phyloP scores from a whole-genome alignment of 2,888 invertebrate genomes.

The Macrosiphum euphorbiae region DNA sequence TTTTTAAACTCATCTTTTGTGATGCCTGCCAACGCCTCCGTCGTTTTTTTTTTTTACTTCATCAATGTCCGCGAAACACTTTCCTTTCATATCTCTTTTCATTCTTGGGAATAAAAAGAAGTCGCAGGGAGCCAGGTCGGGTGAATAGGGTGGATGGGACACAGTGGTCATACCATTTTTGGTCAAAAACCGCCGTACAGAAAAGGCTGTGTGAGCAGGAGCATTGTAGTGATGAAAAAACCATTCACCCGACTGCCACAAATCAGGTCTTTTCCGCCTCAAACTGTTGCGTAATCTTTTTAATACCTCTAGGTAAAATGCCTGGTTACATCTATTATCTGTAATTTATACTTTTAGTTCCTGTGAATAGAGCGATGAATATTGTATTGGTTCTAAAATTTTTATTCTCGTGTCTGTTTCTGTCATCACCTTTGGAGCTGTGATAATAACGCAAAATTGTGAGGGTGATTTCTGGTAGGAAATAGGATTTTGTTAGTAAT shows the following conservation, averaged over 20 bases:
- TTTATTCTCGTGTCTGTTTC: no score
- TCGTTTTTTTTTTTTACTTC: slow-evolving; percentile 54
- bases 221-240: slow-evolving; percentile 67
- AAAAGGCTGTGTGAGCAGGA: slow-evolving; percentile 65
- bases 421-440: not conserved
- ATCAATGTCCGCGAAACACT: slow-evolving; percentile 49
- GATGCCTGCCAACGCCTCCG: slow-evolving; percentile 46
- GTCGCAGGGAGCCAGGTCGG: slow-evolving; percentile 62
- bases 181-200: slow-evolving; percentile 59
- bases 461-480: not conserved
- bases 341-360: not conserved
- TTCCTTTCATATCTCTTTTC: slow-evolving; percentile 64
- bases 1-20: slow-evolving; percentile 45
- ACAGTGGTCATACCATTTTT: slow-evolving; percentile 46
- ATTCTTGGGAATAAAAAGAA: slow-evolving; percentile 63
- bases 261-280: slow-evolving; percentile 44
- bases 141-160: slow-evolving; percentile 49
- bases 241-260: slow-evolving; percentile 66
- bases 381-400: not conserved
- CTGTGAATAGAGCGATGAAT: not conserved
- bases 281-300: slow-evolving; percentile 67
- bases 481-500: not conserved
- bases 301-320: slow-evolving; percentile 66
- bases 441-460: not conserved
- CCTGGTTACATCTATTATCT: slow-evolving; percentile 28